Base-by-base conservation (phyloP, 2,113 vertebrate species). In the Cebidichthys violaceus region DNA sequence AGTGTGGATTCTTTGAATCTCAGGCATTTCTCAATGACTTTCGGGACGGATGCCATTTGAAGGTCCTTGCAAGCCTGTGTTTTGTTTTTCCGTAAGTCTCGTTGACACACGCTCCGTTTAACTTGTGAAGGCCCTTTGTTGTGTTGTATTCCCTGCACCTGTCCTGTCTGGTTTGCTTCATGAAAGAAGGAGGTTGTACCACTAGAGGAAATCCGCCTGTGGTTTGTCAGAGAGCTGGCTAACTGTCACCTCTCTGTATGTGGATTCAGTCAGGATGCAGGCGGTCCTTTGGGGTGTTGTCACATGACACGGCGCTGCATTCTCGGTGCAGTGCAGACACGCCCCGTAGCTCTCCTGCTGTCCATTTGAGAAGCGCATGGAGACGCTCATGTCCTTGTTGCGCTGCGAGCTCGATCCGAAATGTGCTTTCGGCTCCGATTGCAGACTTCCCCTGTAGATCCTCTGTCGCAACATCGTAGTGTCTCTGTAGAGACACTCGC, bases 401-500 rank as follows among this genome's bases (percentile, higher is more conserved):
- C 43, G 86, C 39, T 90, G 88, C 0, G 81, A 87, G 31, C 33
- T 33, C 7, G 52, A 71, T 29, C 85, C 83, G 0, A 87, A 88
- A 4, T 1, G 66, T 37, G 89, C 87, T 18, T 76, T 87, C 0
- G 66, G 89, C 9, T 90, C 73, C 0, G 70, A 80, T 35, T 75
- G 83, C 0, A 91, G 86, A 70, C 92, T 90, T 1, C 91, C 86
- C 47, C 86, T 82, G 78, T 92, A 90, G 35, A 94, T 84, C 90
- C 79, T 92, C 79, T 91, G 88, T 9, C 92, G 84, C 2, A 94
- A 59, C 67, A 62, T 81, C 0, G 92, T 88, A 1, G 90, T 90
- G 77, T 94, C 92, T 71, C 85, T 83, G 77, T 79, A 92, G 4
- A 97, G 90, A 64, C 93, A 94, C 84, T 83, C 90, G 0, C 96